phyloP scores from a whole-genome alignment of 2,113 vertebrate species.

The Ictalurus punctatus region DNA sequence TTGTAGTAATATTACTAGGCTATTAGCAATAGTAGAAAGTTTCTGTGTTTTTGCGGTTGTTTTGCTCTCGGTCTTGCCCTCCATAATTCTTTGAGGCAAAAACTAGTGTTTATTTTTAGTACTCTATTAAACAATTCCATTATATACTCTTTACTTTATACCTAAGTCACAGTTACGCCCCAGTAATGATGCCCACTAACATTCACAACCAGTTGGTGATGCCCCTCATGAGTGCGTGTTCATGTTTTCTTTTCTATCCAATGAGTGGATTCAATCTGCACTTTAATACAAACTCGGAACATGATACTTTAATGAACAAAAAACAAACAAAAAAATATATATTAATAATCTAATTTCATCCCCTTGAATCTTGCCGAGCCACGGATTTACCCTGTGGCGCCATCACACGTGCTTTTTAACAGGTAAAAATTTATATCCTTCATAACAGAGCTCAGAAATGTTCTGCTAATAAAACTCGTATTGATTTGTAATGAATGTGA shows the following conservation, averaged over 20 bases:
- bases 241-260: background rate
- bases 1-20: background rate
- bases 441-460: constrained; percentile 12
- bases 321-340: no score
- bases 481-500: constrained; percentile 3
- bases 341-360: background rate
- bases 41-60: background rate
- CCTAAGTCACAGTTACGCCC: background rate
- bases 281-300: background rate
- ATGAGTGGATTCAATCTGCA: background rate
- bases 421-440: constrained; percentile 2
- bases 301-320: background rate
- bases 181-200: background rate
- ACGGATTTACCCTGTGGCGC: background rate
- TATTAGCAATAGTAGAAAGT: background rate
- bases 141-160: background rate
- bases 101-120: background rate
- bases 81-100: background rate
- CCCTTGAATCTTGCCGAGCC: background rate
- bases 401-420: background rate
- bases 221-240: background rate
- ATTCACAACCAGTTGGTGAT: background rate
- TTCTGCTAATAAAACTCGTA: background rate
- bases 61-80: background rate
- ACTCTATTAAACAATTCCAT: background rate